Evolutionary conservation across 2,113 vertebrate genomes (phyloP), one percentile per base, ranked within the genome.

Genomic region (Heliornis fulica): DNA sequence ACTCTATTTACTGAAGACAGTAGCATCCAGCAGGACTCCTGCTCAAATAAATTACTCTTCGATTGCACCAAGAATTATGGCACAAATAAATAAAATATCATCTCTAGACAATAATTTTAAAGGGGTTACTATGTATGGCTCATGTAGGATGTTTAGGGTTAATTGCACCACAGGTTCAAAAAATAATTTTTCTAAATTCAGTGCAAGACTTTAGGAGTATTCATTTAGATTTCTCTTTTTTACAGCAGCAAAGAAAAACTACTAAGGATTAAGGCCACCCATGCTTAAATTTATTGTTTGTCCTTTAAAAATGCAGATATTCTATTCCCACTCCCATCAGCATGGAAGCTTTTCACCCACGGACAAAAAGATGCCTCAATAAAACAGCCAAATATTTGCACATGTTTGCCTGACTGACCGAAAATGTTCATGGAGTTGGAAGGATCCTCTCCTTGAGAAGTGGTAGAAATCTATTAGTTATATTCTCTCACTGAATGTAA

Each of bases 221-320:
- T 90, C 87, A 93, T 92, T 96, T 94, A 97, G 87, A 96, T 96
- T 95, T 96, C 72, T 81, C 45, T 89, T 40, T 38, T 70, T 91
- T 87, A 98, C 96, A 98, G 97, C 97, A 98, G 97, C 96, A 98
- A 98, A 98, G 92, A 97, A 98, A 98, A 97, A 97, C 89, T 94
- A 97, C 93, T 97, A 97, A 97, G 97, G 96, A 97, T 98, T 98
- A 98, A 98, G 98, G 98, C 98, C 98, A 98, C 98, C 96, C 98
- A 98, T 98, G 98, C 97, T 97, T 97, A 97, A 97, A 97, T 97
- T 96, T 97, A 97, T 95, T 97, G 97, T 98, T 98, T 98, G 96
- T 98, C 97, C 97, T 98, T 98, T 97, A 97, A 97, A 97, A 98
- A 96, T 96, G 95, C 90, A 97, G 92, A 95, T 96, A 97, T 93